phyloP scores from a whole-genome alignment of 2,113 vertebrate genomes.

The Spea multiplicata region DNA sequence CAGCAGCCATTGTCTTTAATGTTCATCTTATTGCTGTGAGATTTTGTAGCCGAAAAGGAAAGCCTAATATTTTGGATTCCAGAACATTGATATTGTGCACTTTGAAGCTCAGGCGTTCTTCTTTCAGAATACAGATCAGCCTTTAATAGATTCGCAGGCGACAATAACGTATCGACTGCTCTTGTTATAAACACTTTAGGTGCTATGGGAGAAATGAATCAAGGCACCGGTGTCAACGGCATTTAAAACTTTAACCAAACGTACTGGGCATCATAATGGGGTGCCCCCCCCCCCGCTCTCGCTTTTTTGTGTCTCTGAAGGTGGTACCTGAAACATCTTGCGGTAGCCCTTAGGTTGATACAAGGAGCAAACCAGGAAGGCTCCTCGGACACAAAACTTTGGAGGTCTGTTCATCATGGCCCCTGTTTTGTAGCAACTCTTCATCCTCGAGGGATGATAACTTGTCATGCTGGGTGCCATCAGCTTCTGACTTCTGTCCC shows the following conservation, averaged over 20 bases:
- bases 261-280: neutral
- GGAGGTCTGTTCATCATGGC: too few relatives aligned
- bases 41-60: constrained; percentile 4
- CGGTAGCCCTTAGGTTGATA: too few relatives aligned
- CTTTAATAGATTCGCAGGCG: neutral
- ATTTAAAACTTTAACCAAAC: constrained; percentile 11
- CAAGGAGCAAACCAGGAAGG: too few relatives aligned
- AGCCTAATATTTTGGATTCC: neutral
- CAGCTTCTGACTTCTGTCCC: too few relatives aligned
- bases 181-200: constrained; percentile 9
- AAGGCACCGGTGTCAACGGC: neutral
- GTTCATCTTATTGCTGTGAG: constrained; percentile 1
- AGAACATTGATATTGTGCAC: constrained; percentile 5
- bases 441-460: too few relatives aligned
- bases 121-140: constrained; percentile 18
- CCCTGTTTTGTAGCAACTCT: too few relatives aligned
- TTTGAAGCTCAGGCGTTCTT: constrained; percentile 11
- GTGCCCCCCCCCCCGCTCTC: neutral
- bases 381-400: too few relatives aligned
- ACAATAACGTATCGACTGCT: constrained; percentile 1
- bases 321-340: too few relatives aligned
- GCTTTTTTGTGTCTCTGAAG: neutral
- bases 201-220: constrained; percentile 16
- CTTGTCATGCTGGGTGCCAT: too few relatives aligned
- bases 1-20: neutral